A percentile compares a stretch with the other conserved stretches of the same genome.
phyloP scores from a whole-genome alignment of 1,140 invertebrate genomes.

The Diorhabda sublineata region DNA sequence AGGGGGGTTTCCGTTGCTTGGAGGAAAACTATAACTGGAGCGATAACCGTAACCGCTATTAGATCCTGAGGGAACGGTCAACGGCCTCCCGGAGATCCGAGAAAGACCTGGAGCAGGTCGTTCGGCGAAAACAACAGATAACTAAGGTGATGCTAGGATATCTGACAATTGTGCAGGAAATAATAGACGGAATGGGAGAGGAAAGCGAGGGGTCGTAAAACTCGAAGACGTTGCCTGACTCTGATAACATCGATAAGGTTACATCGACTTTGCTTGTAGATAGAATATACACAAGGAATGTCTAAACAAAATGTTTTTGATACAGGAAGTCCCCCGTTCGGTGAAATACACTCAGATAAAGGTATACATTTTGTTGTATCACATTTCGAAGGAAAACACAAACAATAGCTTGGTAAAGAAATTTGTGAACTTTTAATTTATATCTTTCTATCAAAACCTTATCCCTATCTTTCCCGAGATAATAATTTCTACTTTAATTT shows the following conservation, averaged over 20 bases:
- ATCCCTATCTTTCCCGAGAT: too few species aligned
- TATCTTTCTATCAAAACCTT: too few species aligned
- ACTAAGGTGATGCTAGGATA: constrained; percentile 44
- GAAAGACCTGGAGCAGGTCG: constrained; percentile 43
- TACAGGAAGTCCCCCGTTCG: too few species aligned
- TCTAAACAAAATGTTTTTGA: too few species aligned
- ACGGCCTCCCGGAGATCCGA: constrained; percentile 4
- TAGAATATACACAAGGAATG: too few species aligned
- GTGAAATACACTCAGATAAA: too few species aligned
- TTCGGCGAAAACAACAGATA: constrained; percentile 43
- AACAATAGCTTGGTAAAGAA: too few species aligned
- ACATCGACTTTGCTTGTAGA: constrained; percentile 13
- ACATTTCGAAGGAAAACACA: too few species aligned
- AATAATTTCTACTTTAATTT: too few species aligned
- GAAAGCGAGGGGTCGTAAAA: constrained; percentile 37
- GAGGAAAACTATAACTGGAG: constrained; percentile 45
- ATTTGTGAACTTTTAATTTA: too few species aligned
- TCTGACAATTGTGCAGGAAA: constrained; percentile 43
- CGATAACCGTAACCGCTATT: constrained; percentile 46
- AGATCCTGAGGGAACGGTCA: constrained; percentile 38
- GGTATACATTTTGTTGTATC: too few species aligned
- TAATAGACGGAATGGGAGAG: constrained; percentile 36
- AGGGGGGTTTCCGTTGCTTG: constrained; percentile 19
- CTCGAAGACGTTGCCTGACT: constrained; percentile 25
- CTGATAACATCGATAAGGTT: constrained; percentile 42